phyloP scores from a whole-genome alignment of 1,140 invertebrate species.

The Megalonaias nervosa region DNA sequence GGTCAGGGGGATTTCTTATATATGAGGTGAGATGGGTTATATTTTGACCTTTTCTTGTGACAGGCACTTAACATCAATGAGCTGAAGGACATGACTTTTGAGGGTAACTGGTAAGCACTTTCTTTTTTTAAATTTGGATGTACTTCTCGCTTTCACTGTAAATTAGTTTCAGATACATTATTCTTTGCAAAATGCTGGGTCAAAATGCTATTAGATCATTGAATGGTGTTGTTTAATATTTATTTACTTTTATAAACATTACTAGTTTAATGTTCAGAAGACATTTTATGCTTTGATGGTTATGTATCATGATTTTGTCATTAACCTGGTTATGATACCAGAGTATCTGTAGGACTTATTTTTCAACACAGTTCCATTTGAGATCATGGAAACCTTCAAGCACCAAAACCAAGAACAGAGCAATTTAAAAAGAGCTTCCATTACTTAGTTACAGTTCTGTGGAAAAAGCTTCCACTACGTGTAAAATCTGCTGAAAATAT shows the following conservation, averaged over 20 bases:
- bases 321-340: no score
- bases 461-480: no score
- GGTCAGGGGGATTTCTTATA: background rate
- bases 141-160: background rate
- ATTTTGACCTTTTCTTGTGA: slow-evolving; percentile 25
- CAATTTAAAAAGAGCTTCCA: no score
- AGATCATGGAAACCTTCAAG: no score
- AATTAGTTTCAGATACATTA: background rate
- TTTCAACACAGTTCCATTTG: no score
- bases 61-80: slow-evolving; percentile 67
- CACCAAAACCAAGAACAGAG: no score
- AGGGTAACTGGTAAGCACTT: slow-evolving; percentile 24
- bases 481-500: no score
- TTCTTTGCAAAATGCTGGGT: background rate
- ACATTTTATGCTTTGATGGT: no score
- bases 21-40: background rate
- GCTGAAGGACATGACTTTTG: slow-evolving; percentile 55
- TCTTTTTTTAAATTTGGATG: background rate
- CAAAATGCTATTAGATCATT: background rate
- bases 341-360: no score
- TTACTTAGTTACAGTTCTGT: no score
- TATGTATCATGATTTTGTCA: no score
- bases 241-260: background rate
- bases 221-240: background rate
- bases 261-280: background rate